Percentiles rank a stretch among this genome's conserved stretches.
These are phyloP conservation scores for Coleophora deauratella DNA, from an alignment of 2,888 invertebrate species.

Conservation along the genomic window DNA sequence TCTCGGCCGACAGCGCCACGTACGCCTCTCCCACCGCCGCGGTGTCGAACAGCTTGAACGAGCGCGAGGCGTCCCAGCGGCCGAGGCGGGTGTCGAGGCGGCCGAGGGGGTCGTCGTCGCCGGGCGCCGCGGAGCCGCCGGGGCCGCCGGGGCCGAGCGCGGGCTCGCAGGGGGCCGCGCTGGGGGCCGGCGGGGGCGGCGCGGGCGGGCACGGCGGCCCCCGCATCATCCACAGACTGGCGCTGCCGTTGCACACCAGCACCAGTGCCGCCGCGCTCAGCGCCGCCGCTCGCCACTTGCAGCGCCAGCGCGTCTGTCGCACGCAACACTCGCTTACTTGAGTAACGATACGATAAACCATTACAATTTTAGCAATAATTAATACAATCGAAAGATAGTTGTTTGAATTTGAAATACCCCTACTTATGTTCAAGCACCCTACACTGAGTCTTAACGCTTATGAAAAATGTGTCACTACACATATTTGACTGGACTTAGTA, in stretches of 20 bases:
- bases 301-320: conserved; percentile 70
- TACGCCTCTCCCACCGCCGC: conserved; percentile 80
- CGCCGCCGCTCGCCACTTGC: conserved; percentile 80
- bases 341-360: background rate
- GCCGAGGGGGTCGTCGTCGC: conserved; percentile 67
- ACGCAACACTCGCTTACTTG: conserved; percentile 6
- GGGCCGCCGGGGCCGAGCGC: conserved; percentile 46
- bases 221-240: conserved; percentile 56
- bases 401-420: too few species aligned
- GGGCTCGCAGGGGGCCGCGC: conserved; percentile 47
- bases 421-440: too few species aligned
- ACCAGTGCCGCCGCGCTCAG: conserved; percentile 78
- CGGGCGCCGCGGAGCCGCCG: conserved; percentile 21
- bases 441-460: too few species aligned
- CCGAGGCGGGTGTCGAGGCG: conserved; percentile 79
- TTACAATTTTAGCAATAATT: too few species aligned
- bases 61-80: conserved; percentile 79
- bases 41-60: conserved; percentile 81
- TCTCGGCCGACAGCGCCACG: conserved; percentile 70
- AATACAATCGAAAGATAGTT: too few species aligned
- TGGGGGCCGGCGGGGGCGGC: conserved; percentile 30
- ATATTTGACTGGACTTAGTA: too few species aligned
- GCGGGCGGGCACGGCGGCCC: conserved; percentile 43
- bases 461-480: too few species aligned
- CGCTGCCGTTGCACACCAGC: conserved; percentile 63